These are phyloP conservation scores for Ladona fulva DNA, from an alignment of 1,140 invertebrate species.

Conservation along the genomic window DNA sequence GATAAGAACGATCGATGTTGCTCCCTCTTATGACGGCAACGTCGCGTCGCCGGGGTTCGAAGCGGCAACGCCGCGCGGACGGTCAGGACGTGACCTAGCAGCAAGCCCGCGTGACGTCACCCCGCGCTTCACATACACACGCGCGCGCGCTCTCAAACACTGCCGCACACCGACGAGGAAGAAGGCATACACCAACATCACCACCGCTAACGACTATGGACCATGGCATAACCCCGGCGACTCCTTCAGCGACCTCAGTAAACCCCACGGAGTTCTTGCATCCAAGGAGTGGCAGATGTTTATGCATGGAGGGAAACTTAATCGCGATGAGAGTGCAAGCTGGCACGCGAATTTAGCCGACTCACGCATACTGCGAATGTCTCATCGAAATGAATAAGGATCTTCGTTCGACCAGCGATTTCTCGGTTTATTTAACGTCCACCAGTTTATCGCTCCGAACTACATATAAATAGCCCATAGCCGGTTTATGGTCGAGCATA, in stretches of 20 bases:
- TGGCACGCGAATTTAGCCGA: background rate
- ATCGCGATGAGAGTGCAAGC: background rate
- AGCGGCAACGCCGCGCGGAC: background rate
- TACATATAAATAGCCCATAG: too few species aligned
- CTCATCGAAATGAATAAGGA: background rate
- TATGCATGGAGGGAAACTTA: background rate
- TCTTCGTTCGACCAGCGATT: too few species aligned
- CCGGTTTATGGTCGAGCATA: too few species aligned
- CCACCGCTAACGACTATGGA: background rate
- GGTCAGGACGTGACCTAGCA: constrained; percentile 1
- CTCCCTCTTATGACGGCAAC: background rate
- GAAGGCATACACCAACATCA: background rate
- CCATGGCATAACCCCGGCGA: background rate
- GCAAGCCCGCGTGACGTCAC: background rate
- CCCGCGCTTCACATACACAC: background rate
- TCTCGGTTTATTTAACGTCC: too few species aligned
- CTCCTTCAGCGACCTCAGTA: background rate
- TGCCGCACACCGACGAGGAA: background rate
- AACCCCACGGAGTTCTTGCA: background rate
- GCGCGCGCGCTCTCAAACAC: background rate
- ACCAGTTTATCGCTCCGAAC: too few species aligned
- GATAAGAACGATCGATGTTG: background rate
- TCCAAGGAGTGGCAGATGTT: background rate
- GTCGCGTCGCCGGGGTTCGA: background rate
- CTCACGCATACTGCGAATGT: background rate